Evolutionary conservation across 2,797 vertebrate species (phyloP), one percentile per base, ranked within the genome.

Genomic region (Darevskia mixta): DNA sequence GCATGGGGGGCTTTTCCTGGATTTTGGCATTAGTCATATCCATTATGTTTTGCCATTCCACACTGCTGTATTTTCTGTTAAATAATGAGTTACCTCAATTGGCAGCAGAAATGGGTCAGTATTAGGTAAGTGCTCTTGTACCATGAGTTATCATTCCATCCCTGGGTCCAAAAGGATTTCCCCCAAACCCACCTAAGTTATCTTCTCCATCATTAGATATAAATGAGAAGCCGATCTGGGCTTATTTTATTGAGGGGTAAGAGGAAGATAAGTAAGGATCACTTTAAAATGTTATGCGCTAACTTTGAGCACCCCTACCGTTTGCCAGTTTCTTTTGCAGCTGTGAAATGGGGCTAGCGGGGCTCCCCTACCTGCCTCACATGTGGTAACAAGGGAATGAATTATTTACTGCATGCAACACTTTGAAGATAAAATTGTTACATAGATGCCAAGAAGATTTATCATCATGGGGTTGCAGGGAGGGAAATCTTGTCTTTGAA

Each of bases 401-500:
- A 82, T 86, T 86, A 86, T 86, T 89, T 83, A 89, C 85, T 38
- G 64, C 73, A 86, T 79, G 61, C 35, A 81, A 81, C 35, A 45
- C 66, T 38, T 0, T 64, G 71, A 93, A 87, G 83, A 88, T 17
- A 35, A 87, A 11, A 1, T n/a, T 35, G 35, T 79, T 85, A 83
- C 67, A 35, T 61, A 90, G 64, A 84, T 90, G 49, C 3, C 77
- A 91, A 80, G 5, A 83, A 75, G 83, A 67, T 89, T 90, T 10
- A 83, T 18, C 84, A 71, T 78, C 83, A 13, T 20, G 76, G 86
- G 5, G 82, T 8, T 89, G 91, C 49, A 82, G 86, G 69, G 3
- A 85, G 61, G 86, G 85, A 77, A 89, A 82, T 55, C 83, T 75
- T 89, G 83, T 82, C 79, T 86, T 89, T 89, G 88, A 89, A 89